A percentile compares a stretch with the other conserved stretches of the same genome.
Conservation (phyloP, 2,113 vertebrate species). For the Australoheros scitulus region DNA sequence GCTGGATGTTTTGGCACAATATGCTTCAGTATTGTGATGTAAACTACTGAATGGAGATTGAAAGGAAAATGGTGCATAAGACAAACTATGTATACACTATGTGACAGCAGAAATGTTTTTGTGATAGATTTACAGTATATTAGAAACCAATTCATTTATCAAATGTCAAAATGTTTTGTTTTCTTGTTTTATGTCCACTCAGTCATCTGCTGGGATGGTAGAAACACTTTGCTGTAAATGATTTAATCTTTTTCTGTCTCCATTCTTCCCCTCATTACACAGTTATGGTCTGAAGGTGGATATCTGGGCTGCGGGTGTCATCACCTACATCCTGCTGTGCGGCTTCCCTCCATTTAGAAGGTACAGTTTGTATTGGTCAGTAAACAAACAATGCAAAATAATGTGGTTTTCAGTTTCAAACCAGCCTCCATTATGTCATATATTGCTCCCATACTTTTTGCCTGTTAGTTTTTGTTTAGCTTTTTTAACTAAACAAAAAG, state of each 20-base stretch:
- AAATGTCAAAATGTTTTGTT: neutral
- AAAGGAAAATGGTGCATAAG: neutral
- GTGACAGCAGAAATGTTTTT: neutral
- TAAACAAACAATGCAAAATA: neutral
- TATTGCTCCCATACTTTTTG: neutral
- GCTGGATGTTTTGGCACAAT: conserved; percentile 5
- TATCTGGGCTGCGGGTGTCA: conserved; percentile 97
- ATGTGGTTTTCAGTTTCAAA: neutral
- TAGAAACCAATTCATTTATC: neutral
- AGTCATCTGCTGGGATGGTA: neutral
- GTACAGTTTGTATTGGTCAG: conserved; percentile 64
- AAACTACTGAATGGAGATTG: neutral
- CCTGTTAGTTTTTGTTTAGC: neutral
- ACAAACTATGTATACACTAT: neutral
- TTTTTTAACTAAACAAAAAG: neutral
- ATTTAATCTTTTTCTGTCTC: neutral
- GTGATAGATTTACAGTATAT: neutral
- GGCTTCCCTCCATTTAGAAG: conserved; percentile 98
- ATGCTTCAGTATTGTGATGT: neutral
- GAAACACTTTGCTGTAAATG: neutral
- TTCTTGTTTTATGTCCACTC: neutral
- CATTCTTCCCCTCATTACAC: conserved; percentile 10
- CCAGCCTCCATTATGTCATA: neutral
- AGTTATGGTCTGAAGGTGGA: conserved; percentile 98
- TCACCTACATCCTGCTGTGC: conserved; percentile 96